Conservation (phyloP, 2,113 vertebrate species). For the Bubo blakistoni region DNA sequence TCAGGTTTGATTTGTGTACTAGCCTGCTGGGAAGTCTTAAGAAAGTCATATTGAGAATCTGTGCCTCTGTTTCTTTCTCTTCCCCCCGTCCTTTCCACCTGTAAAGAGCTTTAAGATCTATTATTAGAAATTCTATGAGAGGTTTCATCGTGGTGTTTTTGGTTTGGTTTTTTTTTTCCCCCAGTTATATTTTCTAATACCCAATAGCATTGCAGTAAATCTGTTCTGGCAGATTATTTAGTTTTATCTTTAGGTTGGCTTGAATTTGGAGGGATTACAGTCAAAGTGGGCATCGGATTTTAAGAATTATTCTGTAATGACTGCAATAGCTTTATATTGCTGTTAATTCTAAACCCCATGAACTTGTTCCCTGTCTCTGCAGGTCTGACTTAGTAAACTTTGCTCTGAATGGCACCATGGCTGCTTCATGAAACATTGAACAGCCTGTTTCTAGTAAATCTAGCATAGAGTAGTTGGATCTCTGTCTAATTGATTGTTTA, state of each 20-base stretch:
- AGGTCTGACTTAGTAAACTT: neutral
- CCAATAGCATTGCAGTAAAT: neutral
- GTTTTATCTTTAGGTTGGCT: neutral
- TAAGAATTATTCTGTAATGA: neutral
- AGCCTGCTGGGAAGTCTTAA: neutral
- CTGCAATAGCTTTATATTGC: neutral
- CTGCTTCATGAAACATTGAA: neutral
- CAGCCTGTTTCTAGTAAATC: neutral
- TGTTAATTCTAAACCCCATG: neutral
- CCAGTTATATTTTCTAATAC: neutral
- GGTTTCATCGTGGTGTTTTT: neutral
- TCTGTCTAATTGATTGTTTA: neutral
- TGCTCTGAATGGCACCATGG: neutral
- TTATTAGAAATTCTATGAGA: neutral
- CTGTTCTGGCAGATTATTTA: neutral
- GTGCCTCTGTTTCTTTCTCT: neutral
- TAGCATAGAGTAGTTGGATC: neutral
- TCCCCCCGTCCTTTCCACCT: neutral
- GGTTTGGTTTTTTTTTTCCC: accelerated
- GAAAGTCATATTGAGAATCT: neutral
- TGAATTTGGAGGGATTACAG: neutral
- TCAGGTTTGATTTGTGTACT: neutral
- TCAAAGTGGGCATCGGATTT: neutral
- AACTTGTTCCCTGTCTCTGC: neutral
- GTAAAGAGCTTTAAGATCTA: neutral